Evolutionary conservation across 2,888 invertebrate genomes (phyloP).

Genomic region (Lymantria monacha): DNA sequence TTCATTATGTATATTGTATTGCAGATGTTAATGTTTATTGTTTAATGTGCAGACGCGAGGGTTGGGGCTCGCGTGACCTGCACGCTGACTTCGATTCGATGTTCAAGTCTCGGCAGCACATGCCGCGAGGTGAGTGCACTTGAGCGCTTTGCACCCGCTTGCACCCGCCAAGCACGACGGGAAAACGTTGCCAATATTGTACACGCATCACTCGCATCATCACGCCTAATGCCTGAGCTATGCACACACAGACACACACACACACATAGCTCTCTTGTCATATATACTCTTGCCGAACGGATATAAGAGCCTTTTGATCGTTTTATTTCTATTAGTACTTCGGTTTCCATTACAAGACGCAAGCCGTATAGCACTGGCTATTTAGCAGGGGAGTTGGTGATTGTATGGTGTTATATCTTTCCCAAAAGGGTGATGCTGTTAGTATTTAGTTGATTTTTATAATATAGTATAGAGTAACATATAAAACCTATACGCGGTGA

Average conservation of each 20-base stretch:
- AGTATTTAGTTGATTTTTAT: too few species aligned
- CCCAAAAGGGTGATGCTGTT: too few species aligned
- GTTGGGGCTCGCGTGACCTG: conserved; percentile 85
- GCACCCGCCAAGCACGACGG: conserved; percentile 34
- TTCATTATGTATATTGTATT: neutral
- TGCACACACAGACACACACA: conserved; percentile 14
- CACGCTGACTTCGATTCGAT: conserved; percentile 88
- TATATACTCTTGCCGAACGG: too few species aligned
- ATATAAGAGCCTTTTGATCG: too few species aligned
- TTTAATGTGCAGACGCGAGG: conserved; percentile 61
- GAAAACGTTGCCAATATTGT: conserved; percentile 70
- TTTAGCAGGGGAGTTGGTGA: too few species aligned
- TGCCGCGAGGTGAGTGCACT: conserved; percentile 86
- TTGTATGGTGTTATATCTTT: too few species aligned
- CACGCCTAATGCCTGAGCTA: neutral
- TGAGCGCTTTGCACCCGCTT: conserved; percentile 41
- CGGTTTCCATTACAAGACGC: too few species aligned
- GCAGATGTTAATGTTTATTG: neutral
- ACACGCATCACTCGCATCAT: conserved; percentile 13
- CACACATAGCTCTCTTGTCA: neutral
- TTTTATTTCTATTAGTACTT: too few species aligned
- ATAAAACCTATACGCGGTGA: too few species aligned
- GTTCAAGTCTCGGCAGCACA: conserved; percentile 82
- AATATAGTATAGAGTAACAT: too few species aligned
- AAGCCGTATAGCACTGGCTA: too few species aligned